Evolutionary conservation across 2,888 invertebrate species (phyloP).

Genomic region (Ferrisia virgata): DNA sequence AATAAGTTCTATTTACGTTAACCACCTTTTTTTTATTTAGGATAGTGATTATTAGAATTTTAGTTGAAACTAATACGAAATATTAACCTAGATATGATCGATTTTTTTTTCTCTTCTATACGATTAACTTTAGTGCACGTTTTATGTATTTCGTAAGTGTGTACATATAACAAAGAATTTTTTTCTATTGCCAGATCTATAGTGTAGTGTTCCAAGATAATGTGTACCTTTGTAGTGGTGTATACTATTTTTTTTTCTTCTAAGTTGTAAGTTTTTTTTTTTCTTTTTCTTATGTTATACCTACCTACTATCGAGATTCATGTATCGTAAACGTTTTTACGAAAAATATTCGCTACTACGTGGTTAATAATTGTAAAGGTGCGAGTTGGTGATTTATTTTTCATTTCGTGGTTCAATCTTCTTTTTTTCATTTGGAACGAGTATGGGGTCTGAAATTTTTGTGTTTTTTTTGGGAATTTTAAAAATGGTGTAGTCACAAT

Average conservation of each 20-base stretch:
- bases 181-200: not conserved
- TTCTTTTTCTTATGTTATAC: not conserved
- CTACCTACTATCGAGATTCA: not conserved
- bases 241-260: not conserved
- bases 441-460: too few species aligned
- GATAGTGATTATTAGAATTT: conserved; percentile 14
- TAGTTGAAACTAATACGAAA: conserved; percentile 16
- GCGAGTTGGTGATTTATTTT: not conserved
- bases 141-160: conserved; percentile 29
- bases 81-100: conserved; percentile 8
- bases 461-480: too few species aligned
- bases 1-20: conserved; percentile 7
- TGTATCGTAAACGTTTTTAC: not conserved
- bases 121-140: conserved; percentile 28
- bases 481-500: too few species aligned
- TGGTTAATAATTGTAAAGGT: conserved; percentile 17
- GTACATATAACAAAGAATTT: conserved; percentile 32
- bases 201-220: conserved; percentile 17
- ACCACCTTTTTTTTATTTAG: conserved; percentile 22
- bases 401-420: not conserved
- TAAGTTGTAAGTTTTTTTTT: not conserved
- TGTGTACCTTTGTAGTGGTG: conserved; percentile 29
- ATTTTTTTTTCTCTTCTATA: not conserved
- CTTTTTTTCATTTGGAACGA: not conserved
- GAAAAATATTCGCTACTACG: not conserved